Percentiles rank a stretch among this genome's conserved stretches.
Conservation (phyloP, 2,113 vertebrate genomes). For the Corythornis madagascariensis region DNA sequence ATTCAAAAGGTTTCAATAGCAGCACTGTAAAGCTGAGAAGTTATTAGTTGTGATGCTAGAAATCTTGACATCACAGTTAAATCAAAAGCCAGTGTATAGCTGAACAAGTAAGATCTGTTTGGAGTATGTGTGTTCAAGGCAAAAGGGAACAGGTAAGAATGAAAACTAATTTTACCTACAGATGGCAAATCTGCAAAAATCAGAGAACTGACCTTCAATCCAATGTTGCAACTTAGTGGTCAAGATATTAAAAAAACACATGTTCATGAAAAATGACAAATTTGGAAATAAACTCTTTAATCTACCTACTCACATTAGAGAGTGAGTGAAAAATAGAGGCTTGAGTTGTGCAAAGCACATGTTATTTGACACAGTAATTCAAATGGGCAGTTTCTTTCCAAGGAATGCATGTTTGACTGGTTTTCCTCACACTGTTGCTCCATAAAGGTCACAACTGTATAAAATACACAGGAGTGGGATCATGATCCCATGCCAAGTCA, state of each 20-base stretch:
- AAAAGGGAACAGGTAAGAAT: neutral
- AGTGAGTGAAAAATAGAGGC: neutral
- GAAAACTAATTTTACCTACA: neutral
- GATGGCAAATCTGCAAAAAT: neutral
- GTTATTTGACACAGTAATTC: neutral
- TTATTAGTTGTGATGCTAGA: neutral
- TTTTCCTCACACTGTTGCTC: neutral
- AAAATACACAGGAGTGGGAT: neutral
- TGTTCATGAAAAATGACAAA: neutral
- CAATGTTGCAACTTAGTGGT: neutral
- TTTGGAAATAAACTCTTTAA: neutral
- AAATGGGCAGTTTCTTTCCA: neutral
- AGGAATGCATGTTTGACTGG: neutral
- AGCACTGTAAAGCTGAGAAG: neutral
- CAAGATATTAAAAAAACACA: neutral
- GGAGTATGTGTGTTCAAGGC: neutral
- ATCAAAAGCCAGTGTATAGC: neutral
- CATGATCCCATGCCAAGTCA: neutral
- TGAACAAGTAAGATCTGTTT: neutral
- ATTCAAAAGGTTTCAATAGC: neutral
- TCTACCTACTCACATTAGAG: neutral
- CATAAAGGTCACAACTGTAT: slow-evolving; percentile 26
- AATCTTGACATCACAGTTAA: neutral
- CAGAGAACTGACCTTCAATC: neutral
- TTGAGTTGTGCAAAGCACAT: neutral